These are phyloP conservation scores for Alsophila aescularia DNA, from an alignment of 2,888 invertebrate species.

Conservation along the genomic window DNA sequence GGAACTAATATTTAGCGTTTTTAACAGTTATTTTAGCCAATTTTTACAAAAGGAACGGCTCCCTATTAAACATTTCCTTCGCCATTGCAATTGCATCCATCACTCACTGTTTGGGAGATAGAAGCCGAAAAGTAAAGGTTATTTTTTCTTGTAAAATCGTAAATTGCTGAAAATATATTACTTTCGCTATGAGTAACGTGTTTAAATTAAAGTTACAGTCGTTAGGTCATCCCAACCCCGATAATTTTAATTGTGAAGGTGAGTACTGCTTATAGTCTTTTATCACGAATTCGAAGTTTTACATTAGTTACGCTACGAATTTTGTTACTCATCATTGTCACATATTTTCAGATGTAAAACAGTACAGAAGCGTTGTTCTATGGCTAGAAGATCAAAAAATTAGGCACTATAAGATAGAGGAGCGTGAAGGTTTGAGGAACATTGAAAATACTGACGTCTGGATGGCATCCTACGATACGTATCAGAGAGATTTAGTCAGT, in stretches of 20 bases:
- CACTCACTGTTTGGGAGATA: no score
- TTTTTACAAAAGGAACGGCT: no score
- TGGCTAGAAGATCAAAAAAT: constrained; percentile 98
- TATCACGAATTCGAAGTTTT: neutral
- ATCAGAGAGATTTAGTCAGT: constrained; percentile 90
- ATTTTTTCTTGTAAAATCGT: neutral
- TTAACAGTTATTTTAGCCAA: no score
- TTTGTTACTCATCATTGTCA: neutral
- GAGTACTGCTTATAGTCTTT: constrained; percentile 45
- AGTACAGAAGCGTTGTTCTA: constrained; percentile 91
- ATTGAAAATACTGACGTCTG: constrained; percentile 86
- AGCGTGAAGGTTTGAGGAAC: constrained; percentile 89
- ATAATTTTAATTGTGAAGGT: constrained; percentile 89
- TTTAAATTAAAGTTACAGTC: constrained; percentile 91
- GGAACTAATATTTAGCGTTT: no score
- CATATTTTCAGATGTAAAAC: constrained; percentile 87
- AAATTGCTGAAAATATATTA: constrained; percentile 4
- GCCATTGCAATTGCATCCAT: no score
- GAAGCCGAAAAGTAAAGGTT: neutral
- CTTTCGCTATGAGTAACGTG: constrained; percentile 80
- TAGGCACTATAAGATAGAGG: constrained; percentile 93
- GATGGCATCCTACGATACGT: constrained; percentile 88
- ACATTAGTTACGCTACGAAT: neutral
- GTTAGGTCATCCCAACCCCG: constrained; percentile 90
- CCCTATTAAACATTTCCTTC: no score